Conservation (phyloP, 2,113 vertebrate genomes). For the Bujurquina vittata region DNA sequence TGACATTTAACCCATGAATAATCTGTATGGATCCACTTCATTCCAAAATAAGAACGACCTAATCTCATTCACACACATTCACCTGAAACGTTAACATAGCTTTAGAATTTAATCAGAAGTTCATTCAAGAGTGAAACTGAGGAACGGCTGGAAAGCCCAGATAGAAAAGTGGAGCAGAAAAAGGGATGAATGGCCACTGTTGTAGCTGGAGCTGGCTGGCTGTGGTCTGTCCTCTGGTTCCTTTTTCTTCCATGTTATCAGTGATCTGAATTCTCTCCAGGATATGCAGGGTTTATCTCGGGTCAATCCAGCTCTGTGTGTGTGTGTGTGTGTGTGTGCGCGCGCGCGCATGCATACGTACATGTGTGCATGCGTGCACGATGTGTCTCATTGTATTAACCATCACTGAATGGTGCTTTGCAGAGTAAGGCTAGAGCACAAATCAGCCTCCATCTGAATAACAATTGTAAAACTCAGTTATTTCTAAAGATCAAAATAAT, state of each 20-base stretch:
- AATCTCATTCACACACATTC: not conserved
- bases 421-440: not conserved
- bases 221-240: not conserved
- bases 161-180: not conserved
- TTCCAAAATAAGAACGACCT: not conserved
- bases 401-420: not conserved
- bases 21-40: not conserved
- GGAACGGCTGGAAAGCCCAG: not conserved
- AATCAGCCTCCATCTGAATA: not conserved
- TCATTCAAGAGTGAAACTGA: not conserved
- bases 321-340: not conserved
- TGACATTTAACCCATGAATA: not conserved
- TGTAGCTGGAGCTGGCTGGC: not conserved
- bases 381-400: constrained; percentile 13
- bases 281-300: constrained; percentile 23
- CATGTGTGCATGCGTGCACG: not conserved
- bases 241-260: constrained; percentile 14
- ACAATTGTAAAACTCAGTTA: not conserved
- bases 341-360: too few species aligned
- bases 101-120: not conserved
- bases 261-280: constrained; percentile 32
- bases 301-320: constrained; percentile 4
- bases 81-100: not conserved
- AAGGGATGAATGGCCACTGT: not conserved
- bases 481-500: not conserved